Percentiles rank a stretch among this genome's conserved stretches.
phyloP scores from a whole-genome alignment of 2,113 vertebrate species.

The Amphiprion ocellaris region DNA sequence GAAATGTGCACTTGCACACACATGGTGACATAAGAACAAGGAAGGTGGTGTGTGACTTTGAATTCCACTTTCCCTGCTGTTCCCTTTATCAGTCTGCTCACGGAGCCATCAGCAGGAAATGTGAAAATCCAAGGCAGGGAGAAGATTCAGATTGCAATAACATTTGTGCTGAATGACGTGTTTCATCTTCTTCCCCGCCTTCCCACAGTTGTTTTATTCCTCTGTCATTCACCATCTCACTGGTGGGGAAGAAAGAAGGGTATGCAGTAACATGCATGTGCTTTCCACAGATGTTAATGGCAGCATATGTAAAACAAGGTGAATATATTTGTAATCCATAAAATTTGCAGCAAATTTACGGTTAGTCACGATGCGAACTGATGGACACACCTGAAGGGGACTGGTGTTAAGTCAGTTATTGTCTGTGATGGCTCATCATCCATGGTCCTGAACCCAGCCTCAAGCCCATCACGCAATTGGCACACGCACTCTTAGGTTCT shows the following conservation, averaged over 20 bases:
- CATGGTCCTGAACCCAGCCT: conserved; percentile 3
- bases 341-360: background rate
- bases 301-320: background rate
- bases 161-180: conserved; percentile 47
- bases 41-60: conserved; percentile 37
- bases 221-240: conserved; percentile 12
- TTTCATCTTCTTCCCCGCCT: conserved; percentile 43
- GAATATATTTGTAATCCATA: background rate
- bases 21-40: conserved; percentile 36
- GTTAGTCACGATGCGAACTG: background rate
- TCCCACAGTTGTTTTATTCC: conserved; percentile 10
- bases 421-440: background rate
- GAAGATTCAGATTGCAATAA: conserved; percentile 65
- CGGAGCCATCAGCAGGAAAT: conserved; percentile 39
- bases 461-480: conserved; percentile 33
- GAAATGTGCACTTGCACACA: background rate
- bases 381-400: background rate
- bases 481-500: conserved; percentile 27
- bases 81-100: conserved; percentile 53
- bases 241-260: conserved; percentile 1
- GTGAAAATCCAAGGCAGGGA: conserved; percentile 37
- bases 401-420: background rate
- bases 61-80: conserved; percentile 39
- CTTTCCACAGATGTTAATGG: background rate
- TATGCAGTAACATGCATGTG: background rate